These are phyloP conservation scores for Ptyas mucosa DNA, from an alignment of 2,113 vertebrate species.

Conservation along the genomic window DNA sequence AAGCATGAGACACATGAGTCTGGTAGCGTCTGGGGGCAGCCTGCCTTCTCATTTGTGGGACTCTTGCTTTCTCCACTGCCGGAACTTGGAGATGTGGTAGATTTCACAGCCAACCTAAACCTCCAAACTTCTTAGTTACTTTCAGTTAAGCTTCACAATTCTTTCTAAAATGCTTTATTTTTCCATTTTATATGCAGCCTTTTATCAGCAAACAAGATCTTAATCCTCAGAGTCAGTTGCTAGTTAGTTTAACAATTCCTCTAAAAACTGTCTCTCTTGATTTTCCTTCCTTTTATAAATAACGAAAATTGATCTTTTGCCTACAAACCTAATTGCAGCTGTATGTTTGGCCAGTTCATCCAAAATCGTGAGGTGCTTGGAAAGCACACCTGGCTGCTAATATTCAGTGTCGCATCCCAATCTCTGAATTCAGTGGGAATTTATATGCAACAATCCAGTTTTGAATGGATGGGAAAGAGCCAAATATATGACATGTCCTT, in stretches of 20 bases:
- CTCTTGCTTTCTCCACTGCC: neutral
- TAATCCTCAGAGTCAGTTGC: neutral
- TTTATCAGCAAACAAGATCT: neutral
- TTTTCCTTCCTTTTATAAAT: neutral
- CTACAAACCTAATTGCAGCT: neutral
- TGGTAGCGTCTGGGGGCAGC: neutral
- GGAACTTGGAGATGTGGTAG: neutral
- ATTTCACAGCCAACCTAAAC: neutral
- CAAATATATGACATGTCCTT: neutral
- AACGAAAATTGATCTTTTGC: neutral
- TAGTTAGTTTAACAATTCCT: neutral
- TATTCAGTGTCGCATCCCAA: neutral
- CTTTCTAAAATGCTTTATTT: neutral
- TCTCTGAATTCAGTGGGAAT: neutral
- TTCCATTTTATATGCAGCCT: neutral
- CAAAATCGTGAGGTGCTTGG: neutral
- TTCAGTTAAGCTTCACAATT: neutral
- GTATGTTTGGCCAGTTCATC: neutral
- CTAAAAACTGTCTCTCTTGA: neutral
- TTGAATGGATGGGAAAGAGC: neutral
- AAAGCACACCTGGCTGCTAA: neutral
- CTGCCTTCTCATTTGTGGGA: neutral
- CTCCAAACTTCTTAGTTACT: neutral
- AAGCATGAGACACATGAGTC: neutral
- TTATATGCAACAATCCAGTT: neutral